Evolutionary conservation across 2,113 vertebrate species (phyloP), one percentile per base, ranked within the genome.

Genomic region (Pao palembangensis): DNA sequence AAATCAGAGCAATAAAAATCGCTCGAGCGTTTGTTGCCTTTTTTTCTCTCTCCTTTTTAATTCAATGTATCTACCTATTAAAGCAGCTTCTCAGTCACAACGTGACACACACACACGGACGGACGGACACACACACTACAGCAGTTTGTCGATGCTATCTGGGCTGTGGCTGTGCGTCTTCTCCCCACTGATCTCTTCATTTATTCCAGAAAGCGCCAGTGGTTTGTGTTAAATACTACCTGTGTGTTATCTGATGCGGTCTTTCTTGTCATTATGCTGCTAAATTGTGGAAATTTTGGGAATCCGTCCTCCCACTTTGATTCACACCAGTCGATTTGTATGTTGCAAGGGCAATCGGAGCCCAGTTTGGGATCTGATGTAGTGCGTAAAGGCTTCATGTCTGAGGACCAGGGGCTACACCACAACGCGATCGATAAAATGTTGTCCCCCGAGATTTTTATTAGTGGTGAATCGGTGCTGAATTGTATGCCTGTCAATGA

Each of bases 121-220:
- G 51, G 21, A 54, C 56, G 51, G 55, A 46, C 54, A 46, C 44
- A n/a, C 55, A 42, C 52, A 54, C 60, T 67, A 74, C 67, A 88
- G 79, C 82, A 71, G 74, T 77, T 68, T 79, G 69, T 75, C 78
- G 76, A 79, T 77, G 75, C 67, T 82, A 79, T 84, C 67, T 75
- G 87, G 87, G 85, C 83, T 86, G 87, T 85, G 87, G 80, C 85
- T 87, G 25, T 78, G 67, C 43, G n/a, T 76, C 75, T 77, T 73
- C 55, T 62, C 65, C 28, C 76, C n/a, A 63, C 72, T 58, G 65
- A 75, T 78, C 71, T 51, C 50, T 81, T 78, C 69, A 75, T 82
- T 68, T 2, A 75, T 82, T 82, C 47, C 43, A 44, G 54, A 62
- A 73, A 70, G 55, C 69, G 31, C 20, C 44, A 51, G 50, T 74